Evolutionary conservation across 1,140 invertebrate species (phyloP), one percentile per base, ranked within the genome.

Genomic region (Drosophila bifasciata): DNA sequence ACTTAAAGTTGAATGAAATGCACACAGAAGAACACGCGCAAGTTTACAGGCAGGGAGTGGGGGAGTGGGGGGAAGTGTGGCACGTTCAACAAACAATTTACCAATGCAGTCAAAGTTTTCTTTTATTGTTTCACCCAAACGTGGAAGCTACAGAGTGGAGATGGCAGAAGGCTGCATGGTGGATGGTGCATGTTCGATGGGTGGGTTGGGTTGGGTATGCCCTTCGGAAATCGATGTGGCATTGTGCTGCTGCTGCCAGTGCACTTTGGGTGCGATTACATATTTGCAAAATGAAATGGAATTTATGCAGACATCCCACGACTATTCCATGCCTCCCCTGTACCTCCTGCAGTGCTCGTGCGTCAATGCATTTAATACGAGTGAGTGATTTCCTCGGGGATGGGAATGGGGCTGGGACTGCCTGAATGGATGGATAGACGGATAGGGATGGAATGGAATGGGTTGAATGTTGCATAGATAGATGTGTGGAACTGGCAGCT

Each of bases 221-320:
- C 19, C 49, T 45, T 66, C 44, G 61, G 41, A 21, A 66, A 56
- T 74, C 60, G 70, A 62, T 67, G 63, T 69, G 60, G 60, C 44
- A 46, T 43, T 67, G 32, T 67, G 11, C 32, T 13, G 11, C 11
- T 13, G 13, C 11, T 13, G 32, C 32, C 5, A 13, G 11, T 36
- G 68, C 79, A 89, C 67, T 79, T 81, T 76, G 50, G 60, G 74
- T 71, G 55, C 71, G 71, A 89, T 89, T 85, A 74, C 75, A 85
- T 76, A 88, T 83, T 89, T 89, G 84, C 71, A 57, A 88, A 89
- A 81, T 81, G 71, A 73, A 89, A 75, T 79, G 76, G 80, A 75
- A 89, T 79, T 79, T 76, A 76, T 76, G 73, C 56, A 36, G n/a
- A 8, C 15, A 15, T n/a, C 8, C 23, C 53, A 36, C 32, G 32